Evolutionary conservation across 2,888 invertebrate species (phyloP).

Genomic region (Loripinus fragilis): DNA sequence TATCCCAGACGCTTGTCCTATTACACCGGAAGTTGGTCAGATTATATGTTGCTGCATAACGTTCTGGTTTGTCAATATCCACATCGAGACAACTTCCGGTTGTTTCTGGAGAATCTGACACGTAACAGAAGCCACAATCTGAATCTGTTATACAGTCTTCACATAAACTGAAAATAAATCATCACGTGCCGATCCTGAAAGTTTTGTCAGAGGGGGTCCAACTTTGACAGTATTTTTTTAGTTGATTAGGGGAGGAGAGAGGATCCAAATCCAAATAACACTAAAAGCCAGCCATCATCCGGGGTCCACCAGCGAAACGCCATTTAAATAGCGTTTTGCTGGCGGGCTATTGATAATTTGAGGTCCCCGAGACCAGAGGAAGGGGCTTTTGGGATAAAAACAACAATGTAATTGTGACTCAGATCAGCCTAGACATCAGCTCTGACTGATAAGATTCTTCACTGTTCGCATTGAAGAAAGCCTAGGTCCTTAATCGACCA

Average conservation of each 20-base stretch:
- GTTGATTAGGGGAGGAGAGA: too few relatives aligned
- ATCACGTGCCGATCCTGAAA: too few relatives aligned
- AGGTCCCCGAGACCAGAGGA: too few relatives aligned
- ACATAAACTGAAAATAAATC: constrained; percentile 67
- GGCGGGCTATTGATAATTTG: too few relatives aligned
- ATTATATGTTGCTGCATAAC: constrained; percentile 46
- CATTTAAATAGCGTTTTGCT: too few relatives aligned
- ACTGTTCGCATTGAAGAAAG: not conserved
- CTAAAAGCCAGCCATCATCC: too few relatives aligned
- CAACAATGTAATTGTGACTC: too few relatives aligned
- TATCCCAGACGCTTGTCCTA: constrained; percentile 46
- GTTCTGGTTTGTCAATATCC: constrained; percentile 50
- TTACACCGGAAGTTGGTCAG: constrained; percentile 51
- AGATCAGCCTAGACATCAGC: not conserved
- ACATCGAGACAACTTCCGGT: constrained; percentile 78
- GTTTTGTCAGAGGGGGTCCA: too few relatives aligned
- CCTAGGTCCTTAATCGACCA: not conserved
- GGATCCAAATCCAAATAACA: too few relatives aligned
- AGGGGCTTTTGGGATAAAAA: too few relatives aligned
- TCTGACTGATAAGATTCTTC: not conserved
- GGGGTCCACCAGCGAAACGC: too few relatives aligned
- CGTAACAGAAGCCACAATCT: constrained; percentile 84
- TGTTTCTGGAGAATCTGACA: constrained; percentile 45
- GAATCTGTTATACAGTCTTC: constrained; percentile 65
- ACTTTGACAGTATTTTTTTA: too few relatives aligned